Evolutionary conservation across 2,113 vertebrate genomes (phyloP).

Genomic region (Phoxinus phoxinus): DNA sequence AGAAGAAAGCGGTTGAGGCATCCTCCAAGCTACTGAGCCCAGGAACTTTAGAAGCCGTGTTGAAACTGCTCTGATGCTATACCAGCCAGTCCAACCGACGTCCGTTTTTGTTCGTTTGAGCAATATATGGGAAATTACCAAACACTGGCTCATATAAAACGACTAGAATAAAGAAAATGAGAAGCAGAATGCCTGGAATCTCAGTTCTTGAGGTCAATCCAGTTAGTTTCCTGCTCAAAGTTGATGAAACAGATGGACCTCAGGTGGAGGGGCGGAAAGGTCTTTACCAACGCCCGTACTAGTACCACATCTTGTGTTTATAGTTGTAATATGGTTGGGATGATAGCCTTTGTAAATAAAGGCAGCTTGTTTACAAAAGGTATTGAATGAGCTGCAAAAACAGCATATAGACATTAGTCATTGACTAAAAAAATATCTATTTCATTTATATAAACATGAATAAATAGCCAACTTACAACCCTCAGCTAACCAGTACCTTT

Average conservation of each 20-base stretch:
- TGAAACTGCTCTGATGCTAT: not conserved
- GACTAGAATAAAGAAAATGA: slow-evolving; percentile 10
- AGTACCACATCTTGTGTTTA: slow-evolving; percentile 71
- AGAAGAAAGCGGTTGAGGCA: not conserved
- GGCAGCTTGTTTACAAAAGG: slow-evolving; percentile 91
- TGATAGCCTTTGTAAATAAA: slow-evolving; percentile 93
- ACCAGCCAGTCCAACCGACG: slow-evolving; percentile 1
- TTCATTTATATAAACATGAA: slow-evolving; percentile 89
- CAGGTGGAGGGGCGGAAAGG: not conserved
- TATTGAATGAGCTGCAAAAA: slow-evolving; percentile 93
- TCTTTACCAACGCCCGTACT: slow-evolving; percentile 39
- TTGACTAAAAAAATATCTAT: slow-evolving; percentile 95
- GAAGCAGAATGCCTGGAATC: slow-evolving; percentile 12
- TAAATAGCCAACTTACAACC: slow-evolving; percentile 85
- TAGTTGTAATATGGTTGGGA: slow-evolving; percentile 64
- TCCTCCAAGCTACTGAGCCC: not conserved
- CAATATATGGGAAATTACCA: slow-evolving; percentile 17
- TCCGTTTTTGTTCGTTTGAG: not conserved
- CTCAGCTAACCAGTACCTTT: slow-evolving; percentile 64
- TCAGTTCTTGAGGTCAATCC: slow-evolving; percentile 21
- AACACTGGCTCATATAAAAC: slow-evolving; percentile 27
- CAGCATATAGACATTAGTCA: slow-evolving; percentile 98
- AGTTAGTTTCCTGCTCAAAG: slow-evolving; percentile 15
- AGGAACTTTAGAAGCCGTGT: not conserved
- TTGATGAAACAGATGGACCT: slow-evolving; percentile 15